Conservation (phyloP, 1,140 invertebrate species). For the Whitmania pigra region DNA sequence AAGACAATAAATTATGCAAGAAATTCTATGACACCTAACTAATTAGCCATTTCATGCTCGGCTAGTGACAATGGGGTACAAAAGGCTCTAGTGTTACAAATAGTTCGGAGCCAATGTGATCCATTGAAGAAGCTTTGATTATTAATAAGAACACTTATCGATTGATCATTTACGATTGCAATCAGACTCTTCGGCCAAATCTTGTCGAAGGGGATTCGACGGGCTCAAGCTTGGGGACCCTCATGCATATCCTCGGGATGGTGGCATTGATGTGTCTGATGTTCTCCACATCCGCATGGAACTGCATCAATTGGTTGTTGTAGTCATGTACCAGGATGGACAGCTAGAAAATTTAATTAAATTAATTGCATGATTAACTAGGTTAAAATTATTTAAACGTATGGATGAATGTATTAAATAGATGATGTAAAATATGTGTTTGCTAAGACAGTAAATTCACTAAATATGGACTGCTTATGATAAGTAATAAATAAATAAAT, state of each 20-base stretch:
- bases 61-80: no score
- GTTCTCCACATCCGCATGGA: slow-evolving; percentile 64
- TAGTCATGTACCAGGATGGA: slow-evolving; percentile 67
- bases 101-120: no score
- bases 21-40: no score
- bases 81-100: no score
- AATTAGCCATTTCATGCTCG: no score
- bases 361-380: no score
- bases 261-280: slow-evolving; percentile 67
- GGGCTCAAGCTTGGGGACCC: slow-evolving; percentile 45
- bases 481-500: slow-evolving; percentile 37
- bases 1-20: no score
- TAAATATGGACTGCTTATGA: slow-evolving; percentile 62
- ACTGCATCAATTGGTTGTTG: slow-evolving; percentile 56
- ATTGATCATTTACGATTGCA: no score
- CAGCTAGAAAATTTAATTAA: slow-evolving; percentile 41
- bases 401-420: slow-evolving; percentile 27
- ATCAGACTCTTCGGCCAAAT: no score
- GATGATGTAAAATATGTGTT: slow-evolving; percentile 52
- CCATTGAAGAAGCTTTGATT: no score
- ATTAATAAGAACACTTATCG: no score
- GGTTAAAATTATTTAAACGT: no score
- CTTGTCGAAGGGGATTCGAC: neutral
- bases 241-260: slow-evolving; percentile 70
- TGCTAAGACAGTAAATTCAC: slow-evolving; percentile 51